Percentiles rank a stretch among this genome's conserved stretches.
Evolutionary conservation across 1,140 invertebrate species (phyloP).

Genomic region (Drosophila arizonae): DNA sequence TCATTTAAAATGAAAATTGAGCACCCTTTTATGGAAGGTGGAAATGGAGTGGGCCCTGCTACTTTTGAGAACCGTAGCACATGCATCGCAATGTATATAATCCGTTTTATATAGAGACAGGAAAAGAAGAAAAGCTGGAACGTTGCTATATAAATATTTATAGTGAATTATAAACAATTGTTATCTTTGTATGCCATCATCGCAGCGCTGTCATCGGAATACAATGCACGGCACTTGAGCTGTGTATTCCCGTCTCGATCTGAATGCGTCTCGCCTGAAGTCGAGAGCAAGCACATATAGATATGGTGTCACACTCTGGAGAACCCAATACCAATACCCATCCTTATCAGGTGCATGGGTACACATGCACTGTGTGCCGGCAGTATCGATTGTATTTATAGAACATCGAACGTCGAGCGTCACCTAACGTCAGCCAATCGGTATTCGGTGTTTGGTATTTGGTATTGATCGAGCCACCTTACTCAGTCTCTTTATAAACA

Average conservation of each 20-base stretch:
- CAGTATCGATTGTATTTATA: conserved; percentile 17
- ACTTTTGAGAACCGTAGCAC: conserved; percentile 44
- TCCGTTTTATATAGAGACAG: conserved; percentile 12
- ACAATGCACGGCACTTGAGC: conserved; percentile 50
- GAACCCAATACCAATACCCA: conserved; percentile 16
- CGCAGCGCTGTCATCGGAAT: conserved; percentile 44
- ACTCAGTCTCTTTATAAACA: not conserved
- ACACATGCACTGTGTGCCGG: conserved; percentile 4
- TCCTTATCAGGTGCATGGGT: conserved; percentile 39
- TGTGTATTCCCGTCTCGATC: conserved; percentile 31
- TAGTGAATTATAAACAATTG: conserved; percentile 62
- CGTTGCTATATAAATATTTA: conserved; percentile 58
- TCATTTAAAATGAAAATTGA: conserved; percentile 50
- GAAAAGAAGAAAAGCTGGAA: conserved; percentile 3
- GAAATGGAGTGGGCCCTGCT: not conserved
- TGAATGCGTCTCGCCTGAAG: conserved; percentile 20
- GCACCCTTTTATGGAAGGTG: not conserved
- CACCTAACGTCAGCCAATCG: conserved; percentile 25
- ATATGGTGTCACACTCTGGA: conserved; percentile 23
- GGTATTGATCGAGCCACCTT: conserved; percentile 33
- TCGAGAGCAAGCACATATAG: not conserved
- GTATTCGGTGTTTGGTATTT: conserved; percentile 29
- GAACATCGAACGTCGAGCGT: conserved; percentile 24
- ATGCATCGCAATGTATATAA: conserved; percentile 1
- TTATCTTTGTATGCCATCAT: conserved; percentile 61